Percentiles rank a stretch among this genome's conserved stretches.
These are phyloP conservation scores for Platyrinchus mystaceus DNA, from an alignment of 2,797 vertebrate genomes.

Conservation along the genomic window DNA sequence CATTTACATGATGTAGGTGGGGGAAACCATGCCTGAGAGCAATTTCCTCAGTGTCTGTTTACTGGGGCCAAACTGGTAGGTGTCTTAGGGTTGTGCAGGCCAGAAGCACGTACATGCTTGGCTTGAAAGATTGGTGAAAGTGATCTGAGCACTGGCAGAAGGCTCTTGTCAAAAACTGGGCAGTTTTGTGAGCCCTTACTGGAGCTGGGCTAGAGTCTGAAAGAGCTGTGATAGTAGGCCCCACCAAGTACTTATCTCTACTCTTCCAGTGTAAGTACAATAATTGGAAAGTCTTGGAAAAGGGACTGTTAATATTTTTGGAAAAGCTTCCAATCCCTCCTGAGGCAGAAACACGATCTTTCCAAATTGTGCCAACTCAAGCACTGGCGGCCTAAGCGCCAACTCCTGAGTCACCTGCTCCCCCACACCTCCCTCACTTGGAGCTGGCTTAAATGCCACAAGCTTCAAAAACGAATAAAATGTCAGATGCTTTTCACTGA, in stretches of 20 bases:
- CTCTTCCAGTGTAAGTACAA: not conserved
- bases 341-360: not conserved
- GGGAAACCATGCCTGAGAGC: not conserved
- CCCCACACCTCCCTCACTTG: not conserved
- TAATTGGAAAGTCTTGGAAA: not conserved
- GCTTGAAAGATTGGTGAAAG: not conserved
- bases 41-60: not conserved
- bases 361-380: not conserved
- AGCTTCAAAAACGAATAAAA: not conserved
- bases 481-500: not conserved
- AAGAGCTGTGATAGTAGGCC: not conserved
- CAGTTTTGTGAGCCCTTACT: not conserved
- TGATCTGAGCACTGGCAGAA: not conserved
- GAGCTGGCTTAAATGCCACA: not conserved
- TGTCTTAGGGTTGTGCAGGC: not conserved
- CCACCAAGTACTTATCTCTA: not conserved
- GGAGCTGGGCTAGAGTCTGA: not conserved
- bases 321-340: not conserved
- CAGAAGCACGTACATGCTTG: not conserved
- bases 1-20: not conserved
- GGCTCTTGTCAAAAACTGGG: not conserved
- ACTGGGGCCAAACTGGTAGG: not conserved
- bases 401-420: conserved; percentile 17
- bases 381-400: not conserved
- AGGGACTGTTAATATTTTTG: not conserved